A percentile compares a stretch with the other conserved stretches of the same genome.
phyloP scores from a whole-genome alignment of 2,113 vertebrate genomes.

The Notechis scutatus region DNA sequence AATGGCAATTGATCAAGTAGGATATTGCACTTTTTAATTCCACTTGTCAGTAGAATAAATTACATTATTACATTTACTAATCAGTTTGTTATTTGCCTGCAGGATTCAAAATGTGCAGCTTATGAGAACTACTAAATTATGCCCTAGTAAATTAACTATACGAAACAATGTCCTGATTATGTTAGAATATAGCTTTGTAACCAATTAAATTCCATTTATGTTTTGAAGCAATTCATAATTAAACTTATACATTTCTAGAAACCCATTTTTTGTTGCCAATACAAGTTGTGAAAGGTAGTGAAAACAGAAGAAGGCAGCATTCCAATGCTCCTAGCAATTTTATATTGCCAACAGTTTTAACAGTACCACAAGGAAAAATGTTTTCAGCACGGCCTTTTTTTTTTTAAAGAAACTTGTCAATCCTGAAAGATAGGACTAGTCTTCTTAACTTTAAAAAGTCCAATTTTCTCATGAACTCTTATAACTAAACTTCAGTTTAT shows the following conservation, averaged over 20 bases:
- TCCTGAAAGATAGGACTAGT: slow-evolving; percentile 6
- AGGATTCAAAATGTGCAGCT: slow-evolving; percentile 52
- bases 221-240: slow-evolving; percentile 59
- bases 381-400: slow-evolving; percentile 4
- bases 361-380: slow-evolving; percentile 31
- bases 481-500: slow-evolving; percentile 16
- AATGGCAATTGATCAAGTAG: slow-evolving; percentile 64
- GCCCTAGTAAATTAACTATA: slow-evolving; percentile 34
- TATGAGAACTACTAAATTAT: slow-evolving; percentile 59
- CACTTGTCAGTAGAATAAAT: slow-evolving; percentile 60
- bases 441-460: slow-evolving; percentile 17
- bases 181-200: slow-evolving; percentile 61
- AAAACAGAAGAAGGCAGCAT: slow-evolving; percentile 45
- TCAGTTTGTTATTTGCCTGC: slow-evolving; percentile 65
- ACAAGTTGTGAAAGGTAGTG: slow-evolving; percentile 48
- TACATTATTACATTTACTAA: slow-evolving; percentile 63
- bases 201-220: slow-evolving; percentile 65
- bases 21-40: slow-evolving; percentile 47
- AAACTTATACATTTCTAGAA: slow-evolving; percentile 57
- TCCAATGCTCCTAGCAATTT: slow-evolving; percentile 60
- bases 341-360: slow-evolving; percentile 55
- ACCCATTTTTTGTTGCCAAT: slow-evolving; percentile 56
- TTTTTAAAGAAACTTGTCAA: slow-evolving; percentile 14
- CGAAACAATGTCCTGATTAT: slow-evolving; percentile 49
- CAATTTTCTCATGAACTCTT: neutral